Evolutionary conservation across 2,888 invertebrate species (phyloP), one percentile per base, ranked within the genome.

Genomic region (Megalurothrips usitatus): DNA sequence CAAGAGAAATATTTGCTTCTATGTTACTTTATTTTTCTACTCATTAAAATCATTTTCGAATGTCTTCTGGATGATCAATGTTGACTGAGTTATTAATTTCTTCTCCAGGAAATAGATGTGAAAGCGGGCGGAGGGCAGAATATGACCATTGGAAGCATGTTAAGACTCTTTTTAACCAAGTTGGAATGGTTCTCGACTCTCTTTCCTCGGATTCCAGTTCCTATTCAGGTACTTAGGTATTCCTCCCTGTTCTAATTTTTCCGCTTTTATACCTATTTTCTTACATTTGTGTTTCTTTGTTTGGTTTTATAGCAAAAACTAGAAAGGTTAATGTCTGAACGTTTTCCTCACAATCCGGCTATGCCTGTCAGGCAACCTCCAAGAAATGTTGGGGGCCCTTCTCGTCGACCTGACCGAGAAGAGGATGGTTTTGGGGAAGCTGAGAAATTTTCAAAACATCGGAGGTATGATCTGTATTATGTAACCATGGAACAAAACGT

Each of bases 181-280:
- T 89, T 99, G 82, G 99, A 99, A 87, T 99, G 99, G 99, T 99
- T 98, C 89, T 96, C 96, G 78, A 99, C 99, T 0, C 90, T 99
- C 26, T 99, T 99, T 87, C 99, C 99, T 0, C 91, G 99, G 84
- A 99, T 99, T 87, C 99, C 99, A 0, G 99, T 99, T 82, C 98
- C 99, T 43, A 98, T 99, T 85, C 91, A 92, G 87, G 87, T 87
- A 84, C 82, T 82, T 82, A 78, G 80, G 79, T 80, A 34, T 6
- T 80, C 9, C 0, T n/a, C 52, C 4, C 48, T 78, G 6, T 23
- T 47, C 12, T 79, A 43, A 11, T 26, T 19, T 17, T 28, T 43
- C 26, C n/a, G 17, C 26, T 14, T 19, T 48, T 58, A 43, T 79
- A n/a, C 9, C 17, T 52, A 26, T 78, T 78, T 79, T 17, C 23